These are phyloP conservation scores for Leucopsar rothschildi DNA, from an alignment of 2,113 vertebrate genomes.

Conservation along the genomic window DNA sequence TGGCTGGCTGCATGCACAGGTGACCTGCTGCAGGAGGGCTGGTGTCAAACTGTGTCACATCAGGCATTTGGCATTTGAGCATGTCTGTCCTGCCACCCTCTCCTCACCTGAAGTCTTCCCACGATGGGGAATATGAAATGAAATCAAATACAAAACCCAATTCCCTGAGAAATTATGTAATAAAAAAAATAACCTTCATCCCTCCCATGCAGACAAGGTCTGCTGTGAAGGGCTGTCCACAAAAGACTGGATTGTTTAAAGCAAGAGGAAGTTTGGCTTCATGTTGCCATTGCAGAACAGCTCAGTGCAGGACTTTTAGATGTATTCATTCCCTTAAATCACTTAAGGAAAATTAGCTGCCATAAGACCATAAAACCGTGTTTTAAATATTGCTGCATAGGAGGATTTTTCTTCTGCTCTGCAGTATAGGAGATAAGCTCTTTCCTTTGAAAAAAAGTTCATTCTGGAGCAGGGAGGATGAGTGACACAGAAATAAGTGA, in stretches of 20 bases:
- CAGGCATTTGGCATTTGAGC: not conserved
- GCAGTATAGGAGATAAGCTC: conserved; percentile 57
- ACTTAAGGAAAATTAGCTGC: conserved; percentile 79
- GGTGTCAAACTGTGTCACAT: not conserved
- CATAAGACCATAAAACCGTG: conserved; percentile 65
- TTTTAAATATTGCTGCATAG: conserved; percentile 61
- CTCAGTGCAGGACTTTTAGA: conserved; percentile 59
- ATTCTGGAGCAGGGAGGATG: not conserved
- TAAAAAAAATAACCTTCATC: not conserved
- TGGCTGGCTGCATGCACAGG: not conserved
- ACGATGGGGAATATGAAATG: not conserved
- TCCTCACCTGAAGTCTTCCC: not conserved
- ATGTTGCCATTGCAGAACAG: conserved; percentile 39
- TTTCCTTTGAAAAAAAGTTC: conserved; percentile 57
- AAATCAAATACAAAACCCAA: not conserved
- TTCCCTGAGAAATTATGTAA: not conserved
- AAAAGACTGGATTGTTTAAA: not conserved
- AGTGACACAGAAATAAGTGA: conserved; percentile 18
- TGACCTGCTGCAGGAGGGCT: not conserved
- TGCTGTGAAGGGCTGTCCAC: not conserved
- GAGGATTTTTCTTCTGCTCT: conserved; percentile 54
- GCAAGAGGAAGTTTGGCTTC: not conserved
- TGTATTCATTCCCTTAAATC: conserved; percentile 71
- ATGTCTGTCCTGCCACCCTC: not conserved
- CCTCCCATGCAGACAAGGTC: not conserved